Percentiles rank a stretch among this genome's conserved stretches.
phyloP scores from a whole-genome alignment of 92 coral and sea anemone genomes.

The Epizoanthus illoricatus region DNA sequence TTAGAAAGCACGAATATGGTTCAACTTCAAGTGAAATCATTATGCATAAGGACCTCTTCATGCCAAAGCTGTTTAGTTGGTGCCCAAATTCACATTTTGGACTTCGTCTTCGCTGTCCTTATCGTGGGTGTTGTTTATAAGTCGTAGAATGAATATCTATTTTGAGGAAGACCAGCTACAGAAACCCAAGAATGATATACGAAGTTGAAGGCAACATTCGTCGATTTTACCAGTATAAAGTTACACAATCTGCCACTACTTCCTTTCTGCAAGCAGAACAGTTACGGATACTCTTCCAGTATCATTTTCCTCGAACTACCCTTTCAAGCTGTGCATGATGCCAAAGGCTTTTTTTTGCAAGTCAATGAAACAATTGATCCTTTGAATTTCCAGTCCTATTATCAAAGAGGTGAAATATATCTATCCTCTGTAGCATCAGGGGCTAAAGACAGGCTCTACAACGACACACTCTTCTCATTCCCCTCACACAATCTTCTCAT shows the following conservation, averaged over 20 bases:
- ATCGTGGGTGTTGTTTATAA: not conserved
- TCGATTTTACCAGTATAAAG: slow-evolving; percentile 1
- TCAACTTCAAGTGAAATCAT: no score
- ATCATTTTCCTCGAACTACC: slow-evolving; percentile 9
- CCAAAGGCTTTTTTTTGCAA: slow-evolving; percentile 16
- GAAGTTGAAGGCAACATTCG: slow-evolving; percentile 16
- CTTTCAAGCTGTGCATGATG: not conserved
- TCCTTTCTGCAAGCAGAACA: slow-evolving; percentile 7
- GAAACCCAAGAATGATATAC: slow-evolving; percentile 25
- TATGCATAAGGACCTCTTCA: no score
- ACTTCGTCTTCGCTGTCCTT: not conserved
- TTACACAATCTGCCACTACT: not conserved
- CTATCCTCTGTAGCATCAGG: not conserved
- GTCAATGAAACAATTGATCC: slow-evolving; percentile 5
- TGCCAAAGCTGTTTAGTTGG: not conserved
- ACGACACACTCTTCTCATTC: slow-evolving; percentile 35
- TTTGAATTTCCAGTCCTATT: slow-evolving; percentile 1
- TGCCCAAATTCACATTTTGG: not conserved
- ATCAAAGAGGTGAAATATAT: not conserved
- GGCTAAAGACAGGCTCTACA: not conserved
- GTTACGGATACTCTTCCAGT: not conserved
- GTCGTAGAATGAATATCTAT: not conserved
- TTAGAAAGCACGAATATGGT: not conserved
- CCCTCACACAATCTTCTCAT: slow-evolving; percentile 19
- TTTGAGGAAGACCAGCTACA: not conserved